phyloP scores from a whole-genome alignment of 2,797 vertebrate species.

The Macropus fuliginosus region DNA sequence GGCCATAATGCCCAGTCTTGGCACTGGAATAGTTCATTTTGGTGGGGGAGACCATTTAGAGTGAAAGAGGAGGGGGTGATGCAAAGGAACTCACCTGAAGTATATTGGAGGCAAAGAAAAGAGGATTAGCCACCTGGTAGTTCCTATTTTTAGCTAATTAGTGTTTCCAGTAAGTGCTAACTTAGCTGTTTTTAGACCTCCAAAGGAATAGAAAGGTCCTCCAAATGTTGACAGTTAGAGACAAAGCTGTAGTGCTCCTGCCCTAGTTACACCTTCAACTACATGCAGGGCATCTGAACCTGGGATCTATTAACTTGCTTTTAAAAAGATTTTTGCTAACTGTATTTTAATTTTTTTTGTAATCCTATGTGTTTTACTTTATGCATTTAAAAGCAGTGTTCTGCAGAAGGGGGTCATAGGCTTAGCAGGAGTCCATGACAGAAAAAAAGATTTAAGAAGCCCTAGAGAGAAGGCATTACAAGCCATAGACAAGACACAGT shows the following conservation, averaged over 20 bases:
- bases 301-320: neutral
- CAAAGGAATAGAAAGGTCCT: neutral
- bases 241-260: neutral
- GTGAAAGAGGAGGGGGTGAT: neutral
- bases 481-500: neutral
- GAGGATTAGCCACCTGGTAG: neutral
- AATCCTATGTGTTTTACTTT: neutral
- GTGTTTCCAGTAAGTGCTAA: neutral
- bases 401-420: neutral
- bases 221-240: neutral
- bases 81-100: neutral
- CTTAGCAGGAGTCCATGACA: neutral
- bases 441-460: neutral
- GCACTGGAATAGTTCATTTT: neutral
- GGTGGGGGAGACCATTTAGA: neutral
- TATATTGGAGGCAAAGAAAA: neutral
- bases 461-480: neutral
- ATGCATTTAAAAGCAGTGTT: neutral
- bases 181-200: neutral
- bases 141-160: neutral
- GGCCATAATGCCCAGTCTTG: neutral
- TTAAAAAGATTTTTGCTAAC: neutral
- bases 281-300: neutral
- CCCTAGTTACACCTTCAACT: neutral
- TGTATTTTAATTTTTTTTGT: neutral